These are phyloP conservation scores for Alectura lathami DNA, from an alignment of 2,113 vertebrate species.

Conservation along the genomic window DNA sequence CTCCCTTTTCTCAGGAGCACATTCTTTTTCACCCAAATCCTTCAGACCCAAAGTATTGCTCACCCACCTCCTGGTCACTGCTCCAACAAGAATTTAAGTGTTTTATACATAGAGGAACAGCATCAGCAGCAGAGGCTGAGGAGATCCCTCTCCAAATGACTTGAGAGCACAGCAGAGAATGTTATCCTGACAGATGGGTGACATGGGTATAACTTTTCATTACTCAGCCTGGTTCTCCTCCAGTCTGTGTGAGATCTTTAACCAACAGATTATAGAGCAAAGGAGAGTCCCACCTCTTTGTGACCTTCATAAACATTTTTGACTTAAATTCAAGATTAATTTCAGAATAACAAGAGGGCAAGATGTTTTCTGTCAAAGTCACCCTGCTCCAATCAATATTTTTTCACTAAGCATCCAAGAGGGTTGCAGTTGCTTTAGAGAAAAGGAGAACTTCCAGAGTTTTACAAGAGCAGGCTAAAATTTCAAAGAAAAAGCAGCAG, in stretches of 20 bases:
- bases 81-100: not conserved
- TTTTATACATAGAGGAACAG: not conserved
- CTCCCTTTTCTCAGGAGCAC: not conserved
- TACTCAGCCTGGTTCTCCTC: not conserved
- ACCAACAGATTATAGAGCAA: not conserved
- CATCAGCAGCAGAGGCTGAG: not conserved
- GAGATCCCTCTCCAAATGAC: not conserved
- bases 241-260: not conserved
- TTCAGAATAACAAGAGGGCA: not conserved
- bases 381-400: conserved; percentile 21
- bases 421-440: not conserved
- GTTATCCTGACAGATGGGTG: not conserved
- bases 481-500: conserved; percentile 39
- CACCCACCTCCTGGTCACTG: not conserved
- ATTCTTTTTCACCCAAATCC: not conserved
- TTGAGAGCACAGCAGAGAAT: not conserved
- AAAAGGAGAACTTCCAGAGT: not conserved
- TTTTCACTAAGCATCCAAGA: conserved; percentile 32
- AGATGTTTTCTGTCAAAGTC: conserved; percentile 34
- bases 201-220: not conserved
- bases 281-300: not conserved
- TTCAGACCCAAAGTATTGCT: not conserved
- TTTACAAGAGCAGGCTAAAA: conserved; percentile 3
- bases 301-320: conserved; percentile 9
- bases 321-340: not conserved